Conservation (phyloP, 2,888 invertebrate species). For the Athripsodes cinereus region DNA sequence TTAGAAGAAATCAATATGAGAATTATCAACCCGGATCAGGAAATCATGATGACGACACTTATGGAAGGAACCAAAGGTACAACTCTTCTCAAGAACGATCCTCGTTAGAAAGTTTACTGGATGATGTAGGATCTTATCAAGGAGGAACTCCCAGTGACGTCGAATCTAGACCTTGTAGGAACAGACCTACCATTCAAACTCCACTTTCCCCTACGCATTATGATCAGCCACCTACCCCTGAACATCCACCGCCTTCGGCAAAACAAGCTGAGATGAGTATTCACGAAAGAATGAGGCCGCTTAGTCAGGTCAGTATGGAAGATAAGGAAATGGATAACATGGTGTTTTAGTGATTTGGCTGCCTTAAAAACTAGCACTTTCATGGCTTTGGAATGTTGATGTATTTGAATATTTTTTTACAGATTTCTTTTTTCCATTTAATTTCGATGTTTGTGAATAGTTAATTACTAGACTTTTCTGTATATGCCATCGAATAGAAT, state of each 20-base stretch:
- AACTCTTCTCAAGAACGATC: constrained; percentile 50
- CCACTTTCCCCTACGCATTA: constrained; percentile 88
- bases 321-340: constrained; percentile 9
- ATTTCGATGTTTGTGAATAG: too few species aligned
- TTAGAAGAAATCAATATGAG: constrained; percentile 58
- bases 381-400: not conserved
- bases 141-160: constrained; percentile 48
- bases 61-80: constrained; percentile 34
- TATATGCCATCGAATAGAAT: too few species aligned
- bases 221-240: constrained; percentile 87
- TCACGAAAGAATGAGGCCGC: constrained; percentile 80
- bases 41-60: constrained; percentile 26
- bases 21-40: constrained; percentile 49
- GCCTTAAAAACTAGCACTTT: not conserved
- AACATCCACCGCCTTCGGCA: constrained; percentile 90
- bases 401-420: too few species aligned
- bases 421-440: too few species aligned
- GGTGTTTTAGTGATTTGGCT: constrained; percentile 6
- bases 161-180: constrained; percentile 40
- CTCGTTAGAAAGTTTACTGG: constrained; percentile 55
- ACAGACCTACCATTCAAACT: constrained; percentile 43
- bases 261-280: constrained; percentile 84
- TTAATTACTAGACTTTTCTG: too few species aligned
- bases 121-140: constrained; percentile 43
- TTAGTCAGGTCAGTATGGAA: constrained; percentile 75